Conservation (phyloP, 2,113 vertebrate genomes). For the Jaculus jaculus region DNA sequence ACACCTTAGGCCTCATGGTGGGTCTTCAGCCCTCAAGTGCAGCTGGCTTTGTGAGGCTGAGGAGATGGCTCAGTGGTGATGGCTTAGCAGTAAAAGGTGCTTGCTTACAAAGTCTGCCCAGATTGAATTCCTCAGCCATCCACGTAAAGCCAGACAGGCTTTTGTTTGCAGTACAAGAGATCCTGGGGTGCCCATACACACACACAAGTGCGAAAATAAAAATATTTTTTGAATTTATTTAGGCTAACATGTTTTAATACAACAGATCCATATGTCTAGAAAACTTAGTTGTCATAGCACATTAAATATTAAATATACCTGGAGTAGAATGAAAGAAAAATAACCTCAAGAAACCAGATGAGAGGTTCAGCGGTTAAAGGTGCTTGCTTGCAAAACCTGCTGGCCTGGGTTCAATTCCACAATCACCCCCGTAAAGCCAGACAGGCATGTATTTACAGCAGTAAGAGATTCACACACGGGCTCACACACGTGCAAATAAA, state of each 20-base stretch:
- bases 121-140: too few relatives aligned
- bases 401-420: too few relatives aligned
- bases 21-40: not conserved
- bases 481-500: not conserved
- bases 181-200: too few relatives aligned
- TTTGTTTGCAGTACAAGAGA: too few relatives aligned
- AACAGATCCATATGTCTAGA: not conserved
- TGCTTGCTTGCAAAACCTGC: too few relatives aligned
- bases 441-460: too few relatives aligned
- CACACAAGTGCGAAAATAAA: too few relatives aligned
- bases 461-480: not conserved
- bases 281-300: slow-evolving; percentile 3
- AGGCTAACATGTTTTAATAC: not conserved
- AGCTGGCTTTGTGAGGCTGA: not conserved
- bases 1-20: not conserved
- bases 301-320: not conserved
- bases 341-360: not conserved
- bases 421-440: too few relatives aligned
- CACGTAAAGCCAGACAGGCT: not conserved
- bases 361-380: too few relatives aligned
- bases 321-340: not conserved
- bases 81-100: too few relatives aligned
- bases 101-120: too few relatives aligned
- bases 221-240: not conserved
- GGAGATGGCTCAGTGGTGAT: too few relatives aligned